Percentiles rank a stretch among this genome's conserved stretches.
Conservation (phyloP, 2,113 vertebrate species). For the Serinus canaria region DNA sequence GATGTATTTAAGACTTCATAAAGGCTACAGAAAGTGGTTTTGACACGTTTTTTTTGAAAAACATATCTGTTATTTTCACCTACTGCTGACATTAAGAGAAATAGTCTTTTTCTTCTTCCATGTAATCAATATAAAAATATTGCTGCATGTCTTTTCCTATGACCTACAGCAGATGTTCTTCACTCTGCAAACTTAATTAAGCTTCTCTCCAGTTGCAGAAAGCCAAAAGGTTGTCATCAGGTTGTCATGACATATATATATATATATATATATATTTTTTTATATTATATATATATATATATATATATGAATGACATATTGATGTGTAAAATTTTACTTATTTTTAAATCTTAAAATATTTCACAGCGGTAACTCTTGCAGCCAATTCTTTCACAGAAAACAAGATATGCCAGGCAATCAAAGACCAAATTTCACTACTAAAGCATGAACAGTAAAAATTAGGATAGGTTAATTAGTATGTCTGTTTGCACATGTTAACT, state of each 20-base stretch:
- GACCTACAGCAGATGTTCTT: background rate
- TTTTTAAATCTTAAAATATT: background rate
- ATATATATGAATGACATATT: background rate
- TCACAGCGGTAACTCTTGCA: background rate
- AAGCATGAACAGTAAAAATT: background rate
- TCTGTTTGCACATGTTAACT: background rate
- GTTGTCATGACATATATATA: too few species aligned
- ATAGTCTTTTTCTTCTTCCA: background rate
- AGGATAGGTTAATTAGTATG: background rate
- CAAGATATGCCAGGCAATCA: background rate
- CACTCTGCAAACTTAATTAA: background rate
- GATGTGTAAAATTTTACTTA: background rate
- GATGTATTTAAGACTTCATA: background rate
- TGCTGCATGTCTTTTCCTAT: background rate
- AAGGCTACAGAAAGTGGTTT: background rate
- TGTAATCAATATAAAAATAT: constrained; percentile 7
- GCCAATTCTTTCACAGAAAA: background rate
- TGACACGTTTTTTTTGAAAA: background rate
- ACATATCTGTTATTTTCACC: background rate
- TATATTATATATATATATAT: too few species aligned
- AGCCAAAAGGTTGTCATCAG: background rate
- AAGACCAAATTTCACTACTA: background rate
- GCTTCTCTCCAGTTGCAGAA: background rate
- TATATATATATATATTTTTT: too few species aligned
- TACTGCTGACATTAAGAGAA: background rate